Percentiles rank a stretch among this genome's conserved stretches.
Conservation (phyloP, 2,888 invertebrate genomes). For the Pomacea canaliculata region DNA sequence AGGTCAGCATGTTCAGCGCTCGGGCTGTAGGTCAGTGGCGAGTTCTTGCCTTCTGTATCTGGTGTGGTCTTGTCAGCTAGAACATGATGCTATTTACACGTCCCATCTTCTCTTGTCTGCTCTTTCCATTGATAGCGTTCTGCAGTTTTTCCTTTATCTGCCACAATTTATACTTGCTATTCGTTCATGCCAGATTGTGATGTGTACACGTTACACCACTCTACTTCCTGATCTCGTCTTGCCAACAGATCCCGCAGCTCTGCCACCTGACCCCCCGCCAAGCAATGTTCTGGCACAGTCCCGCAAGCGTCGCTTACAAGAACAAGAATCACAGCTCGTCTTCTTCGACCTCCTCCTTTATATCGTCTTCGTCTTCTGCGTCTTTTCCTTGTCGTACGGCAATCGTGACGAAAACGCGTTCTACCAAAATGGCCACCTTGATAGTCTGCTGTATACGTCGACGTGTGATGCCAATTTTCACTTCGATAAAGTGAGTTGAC, state of each 20-base stretch:
- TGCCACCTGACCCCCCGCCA: constrained; percentile 27
- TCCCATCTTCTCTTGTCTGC: no score
- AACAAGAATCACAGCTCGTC: constrained; percentile 31
- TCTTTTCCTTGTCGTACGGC: constrained; percentile 48
- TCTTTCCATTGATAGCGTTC: no score
- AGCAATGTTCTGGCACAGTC: constrained; percentile 25
- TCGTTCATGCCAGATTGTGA: no score
- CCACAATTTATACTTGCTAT: no score
- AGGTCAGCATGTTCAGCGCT: constrained; percentile 23
- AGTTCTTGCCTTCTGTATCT: no score
- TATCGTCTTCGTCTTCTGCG: constrained; percentile 45
- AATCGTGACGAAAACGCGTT: constrained; percentile 48
- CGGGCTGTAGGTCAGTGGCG: constrained; percentile 18
- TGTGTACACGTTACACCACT: no score
- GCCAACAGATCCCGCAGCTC: constrained; percentile 18
- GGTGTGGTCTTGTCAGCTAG: no score
- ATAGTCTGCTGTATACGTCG: constrained; percentile 31
- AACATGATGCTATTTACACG: no score
- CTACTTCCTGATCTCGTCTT: no score
- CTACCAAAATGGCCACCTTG: constrained; percentile 39
- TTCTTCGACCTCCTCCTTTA: constrained; percentile 38
- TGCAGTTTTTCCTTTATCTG: no score
- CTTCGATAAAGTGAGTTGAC: constrained; percentile 4
- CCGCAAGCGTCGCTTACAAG: constrained; percentile 20
- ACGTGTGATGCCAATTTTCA: not conserved